Conservation (phyloP, 2,113 vertebrate genomes). For the Chaetorhynchus papuensis region DNA sequence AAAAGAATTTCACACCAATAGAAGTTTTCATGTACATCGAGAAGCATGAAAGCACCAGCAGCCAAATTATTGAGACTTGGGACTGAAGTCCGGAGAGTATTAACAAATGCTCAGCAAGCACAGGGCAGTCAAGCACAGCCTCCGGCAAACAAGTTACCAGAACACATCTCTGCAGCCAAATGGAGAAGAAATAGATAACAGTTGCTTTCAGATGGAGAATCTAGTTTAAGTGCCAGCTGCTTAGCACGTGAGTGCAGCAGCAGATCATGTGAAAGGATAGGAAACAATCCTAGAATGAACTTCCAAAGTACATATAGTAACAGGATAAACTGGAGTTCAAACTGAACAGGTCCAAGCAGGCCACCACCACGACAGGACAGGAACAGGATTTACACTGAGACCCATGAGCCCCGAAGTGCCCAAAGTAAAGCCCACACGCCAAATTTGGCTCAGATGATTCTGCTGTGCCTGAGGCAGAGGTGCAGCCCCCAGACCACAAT, state of each 20-base stretch:
- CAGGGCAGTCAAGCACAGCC: background rate
- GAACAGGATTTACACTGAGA: background rate
- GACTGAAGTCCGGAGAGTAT: background rate
- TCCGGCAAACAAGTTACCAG: background rate
- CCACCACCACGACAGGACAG: conserved; percentile 1
- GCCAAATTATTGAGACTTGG: background rate
- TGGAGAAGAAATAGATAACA: background rate
- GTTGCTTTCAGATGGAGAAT: background rate
- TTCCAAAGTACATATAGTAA: background rate
- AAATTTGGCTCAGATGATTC: conserved; percentile 6
- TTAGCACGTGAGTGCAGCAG: background rate
- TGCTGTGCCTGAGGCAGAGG: background rate
- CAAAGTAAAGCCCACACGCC: background rate
- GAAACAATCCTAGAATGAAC: background rate
- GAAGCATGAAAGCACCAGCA: background rate
- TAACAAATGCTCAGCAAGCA: background rate
- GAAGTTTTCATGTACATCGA: background rate
- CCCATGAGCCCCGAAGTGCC: background rate
- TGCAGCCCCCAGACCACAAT: background rate
- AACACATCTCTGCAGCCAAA: background rate
- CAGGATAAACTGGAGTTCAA: background rate
- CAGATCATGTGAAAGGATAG: background rate
- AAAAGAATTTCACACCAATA: background rate
- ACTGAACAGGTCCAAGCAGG: background rate
- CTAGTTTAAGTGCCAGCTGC: background rate